phyloP scores from a whole-genome alignment of 2,797 vertebrate genomes.

The Semaprochilodus insignis region DNA sequence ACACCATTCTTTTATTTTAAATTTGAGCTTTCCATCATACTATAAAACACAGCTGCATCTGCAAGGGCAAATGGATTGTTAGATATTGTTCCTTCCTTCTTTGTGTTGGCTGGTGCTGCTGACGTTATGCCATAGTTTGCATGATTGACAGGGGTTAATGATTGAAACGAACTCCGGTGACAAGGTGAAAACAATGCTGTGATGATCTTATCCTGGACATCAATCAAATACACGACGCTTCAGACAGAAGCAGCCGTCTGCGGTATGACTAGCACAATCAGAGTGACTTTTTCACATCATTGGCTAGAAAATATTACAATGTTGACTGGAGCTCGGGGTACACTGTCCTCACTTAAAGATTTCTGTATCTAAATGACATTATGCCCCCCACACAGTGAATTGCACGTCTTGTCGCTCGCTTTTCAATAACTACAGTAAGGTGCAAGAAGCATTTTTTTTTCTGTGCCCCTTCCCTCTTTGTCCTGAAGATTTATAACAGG shows the following conservation, averaged over 20 bases:
- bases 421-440: neutral
- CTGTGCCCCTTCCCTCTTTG: neutral
- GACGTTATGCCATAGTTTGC: neutral
- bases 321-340: neutral
- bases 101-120: neutral
- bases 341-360: neutral
- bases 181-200: constrained; percentile 47
- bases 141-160: constrained; percentile 58
- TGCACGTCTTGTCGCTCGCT: neutral
- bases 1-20: neutral
- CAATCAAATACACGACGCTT: constrained; percentile 31
- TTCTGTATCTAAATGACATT: neutral
- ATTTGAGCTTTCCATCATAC: neutral
- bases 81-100: neutral
- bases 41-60: constrained; percentile 19
- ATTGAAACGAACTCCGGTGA: constrained; percentile 47
- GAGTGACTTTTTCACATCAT: neutral
- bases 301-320: neutral
- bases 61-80: constrained; percentile 18
- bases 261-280: neutral
- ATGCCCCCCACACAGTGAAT: neutral
- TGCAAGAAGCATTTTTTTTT: neutral
- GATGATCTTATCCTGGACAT: constrained; percentile 43
- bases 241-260: neutral
- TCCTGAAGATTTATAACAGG: constrained; percentile 25